Evolutionary conservation across 2,888 invertebrate species (phyloP).

Genomic region (Drosophila pegasa): DNA sequence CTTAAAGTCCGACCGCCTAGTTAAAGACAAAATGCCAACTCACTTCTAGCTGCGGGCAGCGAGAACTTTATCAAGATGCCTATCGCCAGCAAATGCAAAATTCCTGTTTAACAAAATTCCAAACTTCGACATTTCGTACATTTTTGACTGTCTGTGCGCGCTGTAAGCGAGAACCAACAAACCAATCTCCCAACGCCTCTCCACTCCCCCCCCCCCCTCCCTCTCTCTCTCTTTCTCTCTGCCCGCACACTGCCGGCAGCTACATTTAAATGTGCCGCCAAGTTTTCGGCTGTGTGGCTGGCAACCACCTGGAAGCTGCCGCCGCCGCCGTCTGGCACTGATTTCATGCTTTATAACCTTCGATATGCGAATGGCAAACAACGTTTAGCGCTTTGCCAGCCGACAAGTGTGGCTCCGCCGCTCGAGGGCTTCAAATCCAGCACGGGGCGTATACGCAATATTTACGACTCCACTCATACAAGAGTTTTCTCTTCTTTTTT

Average conservation of each 20-base stretch:
- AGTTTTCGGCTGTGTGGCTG: constrained; percentile 56
- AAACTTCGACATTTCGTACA: constrained; percentile 62
- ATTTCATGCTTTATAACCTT: constrained; percentile 84
- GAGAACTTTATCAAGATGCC: constrained; percentile 79
- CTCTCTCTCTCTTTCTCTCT: neutral
- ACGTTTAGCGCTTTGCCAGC: constrained; percentile 70
- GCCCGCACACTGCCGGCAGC: constrained; percentile 66
- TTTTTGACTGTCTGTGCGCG: constrained; percentile 73
- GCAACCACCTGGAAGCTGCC: constrained; percentile 43
- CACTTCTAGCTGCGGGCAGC: constrained; percentile 37
- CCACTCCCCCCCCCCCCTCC: neutral
- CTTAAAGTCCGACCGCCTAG: constrained; percentile 29
- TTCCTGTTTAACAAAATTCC: constrained; percentile 78
- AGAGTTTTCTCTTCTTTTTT: constrained; percentile 12
- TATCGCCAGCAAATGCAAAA: constrained; percentile 81
- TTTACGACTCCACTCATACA: constrained; percentile 49
- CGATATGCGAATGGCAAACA: constrained; percentile 79
- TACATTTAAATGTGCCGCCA: constrained; percentile 77
- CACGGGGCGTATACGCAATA: constrained; percentile 65
- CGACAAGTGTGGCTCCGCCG: constrained; percentile 70
- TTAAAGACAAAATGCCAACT: constrained; percentile 27
- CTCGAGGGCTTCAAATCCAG: constrained; percentile 68
- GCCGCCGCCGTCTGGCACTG: constrained; percentile 73
- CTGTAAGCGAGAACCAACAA: constrained; percentile 54
- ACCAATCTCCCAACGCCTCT: constrained; percentile 17